phyloP scores from a whole-genome alignment of 2,888 invertebrate genomes.

The Drosophila siamana region DNA sequence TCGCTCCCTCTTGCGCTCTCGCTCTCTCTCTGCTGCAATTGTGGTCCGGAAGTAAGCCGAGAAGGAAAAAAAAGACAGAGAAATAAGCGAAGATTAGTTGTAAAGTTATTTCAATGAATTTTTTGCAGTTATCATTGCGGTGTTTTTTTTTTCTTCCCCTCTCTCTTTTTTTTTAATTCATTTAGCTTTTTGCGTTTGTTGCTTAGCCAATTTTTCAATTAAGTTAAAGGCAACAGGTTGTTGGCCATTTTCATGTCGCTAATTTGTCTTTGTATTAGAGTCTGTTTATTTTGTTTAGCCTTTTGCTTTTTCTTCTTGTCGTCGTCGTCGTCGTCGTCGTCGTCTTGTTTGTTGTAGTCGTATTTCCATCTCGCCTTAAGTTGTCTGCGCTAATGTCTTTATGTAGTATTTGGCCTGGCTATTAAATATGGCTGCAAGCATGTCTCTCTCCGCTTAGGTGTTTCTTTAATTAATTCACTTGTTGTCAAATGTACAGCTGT shows the following conservation, averaged over 20 bases:
- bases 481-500: constrained; percentile 60
- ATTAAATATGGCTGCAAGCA: constrained; percentile 51
- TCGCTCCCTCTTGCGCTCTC: constrained; percentile 2
- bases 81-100: constrained; percentile 52
- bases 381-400: constrained; percentile 63
- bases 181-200: constrained; percentile 35
- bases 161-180: constrained; percentile 1
- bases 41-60: constrained; percentile 55
- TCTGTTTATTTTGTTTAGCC: constrained; percentile 13
- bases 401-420: constrained; percentile 58
- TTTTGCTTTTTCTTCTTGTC: background rate
- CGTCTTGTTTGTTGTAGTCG: constrained; percentile 17
- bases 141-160: constrained; percentile 20
- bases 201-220: constrained; percentile 75
- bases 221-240: constrained; percentile 66
- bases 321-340: no score
- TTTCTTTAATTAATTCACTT: constrained; percentile 72
- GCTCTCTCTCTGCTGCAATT: constrained; percentile 23
- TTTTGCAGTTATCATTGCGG: constrained; percentile 53
- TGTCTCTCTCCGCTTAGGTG: constrained; percentile 46
- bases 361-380: constrained; percentile 50
- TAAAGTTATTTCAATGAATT: constrained; percentile 61
- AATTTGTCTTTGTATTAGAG: constrained; percentile 65
- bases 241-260: constrained; percentile 69
- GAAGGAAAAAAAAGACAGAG: constrained; percentile 37